Percentiles rank a stretch among this genome's conserved stretches.
Conservation (phyloP, 2,113 vertebrate genomes). For the Abramis brama region DNA sequence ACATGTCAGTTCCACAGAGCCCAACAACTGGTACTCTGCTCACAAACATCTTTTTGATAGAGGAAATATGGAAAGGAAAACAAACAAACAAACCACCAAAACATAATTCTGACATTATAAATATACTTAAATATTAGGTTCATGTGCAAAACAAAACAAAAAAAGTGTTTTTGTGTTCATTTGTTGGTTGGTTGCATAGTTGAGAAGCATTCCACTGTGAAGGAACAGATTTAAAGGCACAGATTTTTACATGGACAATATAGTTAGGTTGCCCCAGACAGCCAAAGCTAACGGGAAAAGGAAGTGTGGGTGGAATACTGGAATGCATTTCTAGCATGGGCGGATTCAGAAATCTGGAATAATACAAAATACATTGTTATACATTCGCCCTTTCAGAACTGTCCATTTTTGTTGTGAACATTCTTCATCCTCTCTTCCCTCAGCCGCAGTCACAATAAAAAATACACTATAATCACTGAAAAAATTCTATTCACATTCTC, state of each 20-base stretch:
- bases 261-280: neutral
- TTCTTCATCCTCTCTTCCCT: neutral
- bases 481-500: slow-evolving; percentile 2
- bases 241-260: slow-evolving; percentile 8
- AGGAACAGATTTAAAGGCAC: slow-evolving; percentile 39
- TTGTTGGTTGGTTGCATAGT: slow-evolving; percentile 4
- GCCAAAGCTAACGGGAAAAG: slow-evolving; percentile 36
- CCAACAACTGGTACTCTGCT: neutral
- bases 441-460: slow-evolving; percentile 23
- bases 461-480: neutral
- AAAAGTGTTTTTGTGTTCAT: neutral
- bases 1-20: slow-evolving; percentile 35
- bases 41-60: neutral
- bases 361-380: slow-evolving; percentile 28
- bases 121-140: neutral
- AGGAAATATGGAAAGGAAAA: neutral
- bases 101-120: neutral
- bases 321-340: slow-evolving; percentile 44
- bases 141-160: slow-evolving; percentile 12
- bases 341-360: slow-evolving; percentile 30
- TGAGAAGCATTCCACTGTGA: slow-evolving; percentile 35
- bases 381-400: slow-evolving; percentile 28
- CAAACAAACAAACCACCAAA: neutral
- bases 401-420: slow-evolving; percentile 43
- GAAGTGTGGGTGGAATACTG: slow-evolving; percentile 44